phyloP scores from a whole-genome alignment of 2,113 vertebrate genomes.

The Gila orcuttii region DNA sequence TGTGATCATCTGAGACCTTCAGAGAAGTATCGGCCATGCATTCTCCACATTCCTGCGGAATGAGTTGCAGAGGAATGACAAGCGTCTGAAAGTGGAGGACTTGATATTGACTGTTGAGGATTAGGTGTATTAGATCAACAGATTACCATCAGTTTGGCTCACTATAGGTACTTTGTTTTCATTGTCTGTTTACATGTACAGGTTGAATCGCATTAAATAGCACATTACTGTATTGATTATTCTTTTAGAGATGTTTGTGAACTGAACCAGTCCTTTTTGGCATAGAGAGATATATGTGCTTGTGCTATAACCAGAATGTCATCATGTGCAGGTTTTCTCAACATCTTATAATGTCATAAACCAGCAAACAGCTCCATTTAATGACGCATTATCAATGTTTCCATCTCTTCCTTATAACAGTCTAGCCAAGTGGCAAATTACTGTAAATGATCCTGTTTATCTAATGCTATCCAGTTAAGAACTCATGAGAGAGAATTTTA shows the following conservation, averaged over 20 bases:
- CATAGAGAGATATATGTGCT: slow-evolving; percentile 54
- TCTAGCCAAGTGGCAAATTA: not conserved
- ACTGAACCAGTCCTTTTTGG: not conserved
- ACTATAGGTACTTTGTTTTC: slow-evolving; percentile 7
- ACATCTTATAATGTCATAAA: slow-evolving; percentile 45
- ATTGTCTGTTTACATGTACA: slow-evolving; percentile 31
- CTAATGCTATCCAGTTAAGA: not conserved
- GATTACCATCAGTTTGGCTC: slow-evolving; percentile 40
- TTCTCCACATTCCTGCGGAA: slow-evolving; percentile 55
- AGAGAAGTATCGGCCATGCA: slow-evolving; percentile 46
- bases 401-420: slow-evolving; percentile 17
- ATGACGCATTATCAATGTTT: not conserved
- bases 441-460: not conserved
- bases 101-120: slow-evolving; percentile 10
- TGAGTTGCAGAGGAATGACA: slow-evolving; percentile 43
- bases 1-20: slow-evolving; percentile 52
- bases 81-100: slow-evolving; percentile 4
- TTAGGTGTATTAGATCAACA: slow-evolving; percentile 42
- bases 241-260: slow-evolving; percentile 7
- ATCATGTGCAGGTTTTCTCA: slow-evolving; percentile 37
- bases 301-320: slow-evolving; percentile 61
- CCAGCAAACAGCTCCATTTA: not conserved
- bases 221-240: not conserved
- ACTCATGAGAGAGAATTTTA: not conserved
- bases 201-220: not conserved